Evolutionary conservation across 2,797 vertebrate genomes (phyloP).

Genomic region (Aulostomus chinensis): DNA sequence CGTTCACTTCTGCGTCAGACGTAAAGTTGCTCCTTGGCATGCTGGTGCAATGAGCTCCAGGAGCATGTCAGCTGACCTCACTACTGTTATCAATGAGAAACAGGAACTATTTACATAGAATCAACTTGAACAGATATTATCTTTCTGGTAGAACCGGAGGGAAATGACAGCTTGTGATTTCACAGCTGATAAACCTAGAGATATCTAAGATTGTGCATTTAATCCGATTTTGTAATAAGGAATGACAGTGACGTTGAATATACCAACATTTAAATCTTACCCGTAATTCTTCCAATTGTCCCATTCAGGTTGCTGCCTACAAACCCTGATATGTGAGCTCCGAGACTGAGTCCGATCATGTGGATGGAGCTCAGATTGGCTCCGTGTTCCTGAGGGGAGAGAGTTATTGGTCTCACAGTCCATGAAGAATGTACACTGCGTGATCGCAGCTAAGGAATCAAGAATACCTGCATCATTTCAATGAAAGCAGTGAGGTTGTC

Average conservation of each 20-base stretch:
- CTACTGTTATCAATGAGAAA: no score
- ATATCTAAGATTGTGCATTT: no score
- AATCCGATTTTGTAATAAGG: no score
- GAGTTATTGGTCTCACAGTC: not conserved
- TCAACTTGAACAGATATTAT: no score
- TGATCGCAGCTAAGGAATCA: not conserved
- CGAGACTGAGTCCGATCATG: constrained; percentile 93
- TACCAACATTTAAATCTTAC: constrained; percentile 72
- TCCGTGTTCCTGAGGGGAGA: constrained; percentile 76
- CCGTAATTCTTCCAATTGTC: constrained; percentile 91
- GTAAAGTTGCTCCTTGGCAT: not conserved
- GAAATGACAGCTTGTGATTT: no score
- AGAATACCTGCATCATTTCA: constrained; percentile 83
- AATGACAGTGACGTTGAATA: no score
- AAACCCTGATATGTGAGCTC: constrained; percentile 93
- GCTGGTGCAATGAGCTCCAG: no score
- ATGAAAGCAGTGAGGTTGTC: constrained; percentile 79
- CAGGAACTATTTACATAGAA: no score
- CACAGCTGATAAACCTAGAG: no score
- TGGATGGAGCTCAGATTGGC: constrained; percentile 81
- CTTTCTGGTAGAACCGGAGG: no score
- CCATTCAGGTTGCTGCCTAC: constrained; percentile 86
- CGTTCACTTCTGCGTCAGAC: no score
- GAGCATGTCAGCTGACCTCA: no score
- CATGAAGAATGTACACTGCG: not conserved